Evolutionary conservation across 2,113 vertebrate species (phyloP), one percentile per base, ranked within the genome.

Genomic region (cattle (Bos taurus)): DNA sequence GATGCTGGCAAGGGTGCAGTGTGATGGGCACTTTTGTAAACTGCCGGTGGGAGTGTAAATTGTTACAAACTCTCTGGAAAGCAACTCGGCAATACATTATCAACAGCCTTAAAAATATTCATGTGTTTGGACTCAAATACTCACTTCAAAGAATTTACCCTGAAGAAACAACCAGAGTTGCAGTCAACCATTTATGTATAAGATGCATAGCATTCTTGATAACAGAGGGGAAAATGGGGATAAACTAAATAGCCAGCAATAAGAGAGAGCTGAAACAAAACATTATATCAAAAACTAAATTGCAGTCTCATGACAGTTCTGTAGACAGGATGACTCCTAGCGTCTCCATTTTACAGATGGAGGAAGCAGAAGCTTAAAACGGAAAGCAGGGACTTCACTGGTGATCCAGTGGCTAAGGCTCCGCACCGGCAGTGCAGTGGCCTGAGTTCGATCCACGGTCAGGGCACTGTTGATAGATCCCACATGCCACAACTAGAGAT

Each of bases 61-160:
- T 64, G 89, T 93, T 91, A 26, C 89, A 84, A 43, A 97, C 93
- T 97, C 95, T 84, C 89, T 94, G 89, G 91, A 96, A 95, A 94
- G 89, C 87, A 74, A 43, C 23, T 84, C 89, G 62, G 91, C 94
- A 91, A 46, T 91, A 33, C 6, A 28, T 90, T 90, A 90, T 88
- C 80, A 87, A 81, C 62, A 91, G 86, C 71, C 83, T 95, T 81
- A 96, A 83, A 92, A 64, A 92, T 84, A 96, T 83, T 92, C 89
- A 46, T 90, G 1, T 83, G 43, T 95, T 97, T 93, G 64, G 96
- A 84, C 71, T 91, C 87, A 33, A 46, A 30, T 56, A 78, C 86
- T 93, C 56, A 89, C 86, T 98, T 97, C 91, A 91, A 88, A 96
- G 95, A 96, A 62, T 90, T 91, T 90, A 93, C 52, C 86, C 89